Evolutionary conservation across 1,140 invertebrate species (phyloP).

Genomic region (Aplysia californica): DNA sequence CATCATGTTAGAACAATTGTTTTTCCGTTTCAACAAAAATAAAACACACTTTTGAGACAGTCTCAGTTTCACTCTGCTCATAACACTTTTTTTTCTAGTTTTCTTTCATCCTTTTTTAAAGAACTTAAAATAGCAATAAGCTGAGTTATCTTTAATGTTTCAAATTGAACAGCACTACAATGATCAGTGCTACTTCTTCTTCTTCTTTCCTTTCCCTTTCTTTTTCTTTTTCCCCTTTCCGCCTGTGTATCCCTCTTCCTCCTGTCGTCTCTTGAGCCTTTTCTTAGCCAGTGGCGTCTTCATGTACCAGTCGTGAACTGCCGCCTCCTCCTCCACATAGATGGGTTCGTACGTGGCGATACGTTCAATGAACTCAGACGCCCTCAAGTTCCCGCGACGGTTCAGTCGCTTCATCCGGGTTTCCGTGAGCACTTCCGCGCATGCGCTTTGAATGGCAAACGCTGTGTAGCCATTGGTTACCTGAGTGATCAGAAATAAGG

Average conservation of each 20-base stretch:
- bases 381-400: neutral
- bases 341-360: constrained; percentile 2
- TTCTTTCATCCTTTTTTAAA: too few relatives aligned
- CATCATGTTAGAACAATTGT: too few relatives aligned
- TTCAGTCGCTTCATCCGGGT: neutral
- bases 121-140: too few relatives aligned
- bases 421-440: neutral
- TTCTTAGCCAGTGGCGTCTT: constrained; percentile 21
- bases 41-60: too few relatives aligned
- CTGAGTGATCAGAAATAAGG: too few relatives aligned
- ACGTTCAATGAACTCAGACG: neutral
- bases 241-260: neutral
- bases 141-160: too few relatives aligned
- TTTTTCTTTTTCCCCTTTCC: neutral
- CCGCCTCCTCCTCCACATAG: neutral
- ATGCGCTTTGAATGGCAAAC: neutral
- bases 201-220: neutral
- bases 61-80: too few relatives aligned
- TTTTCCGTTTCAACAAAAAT: too few relatives aligned
- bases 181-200: too few relatives aligned
- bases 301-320: constrained; percentile 10
- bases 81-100: too few relatives aligned
- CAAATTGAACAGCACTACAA: too few relatives aligned
- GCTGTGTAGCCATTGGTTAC: constrained; percentile 5
- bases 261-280: constrained; percentile 5